Base-by-base conservation (phyloP, 2,797 vertebrate genomes). In the Schizopygopsis malacanthus region DNA sequence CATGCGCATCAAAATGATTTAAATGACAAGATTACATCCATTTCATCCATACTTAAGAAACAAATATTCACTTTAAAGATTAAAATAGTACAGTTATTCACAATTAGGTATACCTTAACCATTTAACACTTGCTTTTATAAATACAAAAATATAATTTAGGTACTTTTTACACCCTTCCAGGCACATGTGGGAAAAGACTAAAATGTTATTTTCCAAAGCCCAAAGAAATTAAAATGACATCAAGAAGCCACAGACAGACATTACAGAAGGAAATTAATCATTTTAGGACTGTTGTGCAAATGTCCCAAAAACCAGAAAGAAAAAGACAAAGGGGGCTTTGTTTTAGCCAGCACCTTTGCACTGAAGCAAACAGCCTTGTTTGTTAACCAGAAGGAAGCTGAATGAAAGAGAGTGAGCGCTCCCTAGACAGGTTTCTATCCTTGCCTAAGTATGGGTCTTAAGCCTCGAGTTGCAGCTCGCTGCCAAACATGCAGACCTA, bases 391-490 rank as follows among this genome's bases (percentile, higher is more conserved):
- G 28, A 80, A 69, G 12, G 3, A 71, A 75, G 59, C 28, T 56
- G 67, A 83, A 80, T 67, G 65, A 70, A 70, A 45, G 70, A 61
- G 18, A 59, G 39, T 72, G 75, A 43, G 41, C 18, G n/a, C 83
- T 80, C 59, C 43, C 61, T 47, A 67, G 43, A 50, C 61, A 81
- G 28, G 33, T 45, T 54, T 81, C 45, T 81, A 33, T 81, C 91
- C 88, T 93, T 88, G 90, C 84, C 91, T 92, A 91, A 91, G 89
- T 92, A 92, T 93, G 91, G 87, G 89, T 88, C 90, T 37, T 92
- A 93, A 93, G 88, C 88, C 92, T 82, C 86, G 83, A 84, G 87
- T 88, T 87, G 71, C 81, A 87, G 88, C 50, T 82, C 72, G 45
- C 41, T 91, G 93, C 92, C 93, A 93, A 90, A 83, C 87, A 73